Conservation (phyloP, 2,113 vertebrate genomes). For the Orientallactaga bullata region DNA sequence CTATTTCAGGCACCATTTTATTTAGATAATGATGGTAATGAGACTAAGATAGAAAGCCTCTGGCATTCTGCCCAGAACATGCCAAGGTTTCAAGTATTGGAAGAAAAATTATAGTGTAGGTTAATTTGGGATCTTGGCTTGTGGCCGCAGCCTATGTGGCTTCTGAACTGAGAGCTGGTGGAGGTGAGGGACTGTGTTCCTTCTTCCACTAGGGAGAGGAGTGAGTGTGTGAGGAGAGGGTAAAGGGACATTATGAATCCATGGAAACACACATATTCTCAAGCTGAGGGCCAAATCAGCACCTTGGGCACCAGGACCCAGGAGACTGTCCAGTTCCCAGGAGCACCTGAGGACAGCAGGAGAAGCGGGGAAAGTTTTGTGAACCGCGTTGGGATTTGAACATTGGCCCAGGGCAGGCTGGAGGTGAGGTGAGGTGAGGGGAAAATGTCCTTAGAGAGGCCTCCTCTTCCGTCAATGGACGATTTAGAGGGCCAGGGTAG, state of each 20-base stretch:
- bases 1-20: constrained; percentile 57
- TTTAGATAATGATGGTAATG: constrained; percentile 51
- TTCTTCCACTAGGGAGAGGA: not conserved
- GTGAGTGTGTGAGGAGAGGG: not conserved
- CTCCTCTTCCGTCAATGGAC: not conserved
- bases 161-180: constrained; percentile 16
- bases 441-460: not conserved
- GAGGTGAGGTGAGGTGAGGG: not conserved
- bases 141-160: not conserved
- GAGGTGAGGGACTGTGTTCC: not conserved
- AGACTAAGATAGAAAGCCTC: constrained; percentile 17
- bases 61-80: constrained; percentile 69
- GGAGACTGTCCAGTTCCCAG: not conserved
- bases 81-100: constrained; percentile 38
- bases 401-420: not conserved
- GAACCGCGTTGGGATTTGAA: not conserved
- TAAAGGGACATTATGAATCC: not conserved
- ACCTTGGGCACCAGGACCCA: not conserved
- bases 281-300: not conserved
- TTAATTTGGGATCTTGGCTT: constrained; percentile 63
- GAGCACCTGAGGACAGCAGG: not conserved
- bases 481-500: not conserved
- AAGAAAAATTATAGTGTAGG: constrained; percentile 51
- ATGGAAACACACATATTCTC: not conserved
- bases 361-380: not conserved